Percentiles rank a stretch among this genome's conserved stretches.
Conservation (phyloP, 1,140 invertebrate genomes). For the Protaetia brevitarsis region DNA sequence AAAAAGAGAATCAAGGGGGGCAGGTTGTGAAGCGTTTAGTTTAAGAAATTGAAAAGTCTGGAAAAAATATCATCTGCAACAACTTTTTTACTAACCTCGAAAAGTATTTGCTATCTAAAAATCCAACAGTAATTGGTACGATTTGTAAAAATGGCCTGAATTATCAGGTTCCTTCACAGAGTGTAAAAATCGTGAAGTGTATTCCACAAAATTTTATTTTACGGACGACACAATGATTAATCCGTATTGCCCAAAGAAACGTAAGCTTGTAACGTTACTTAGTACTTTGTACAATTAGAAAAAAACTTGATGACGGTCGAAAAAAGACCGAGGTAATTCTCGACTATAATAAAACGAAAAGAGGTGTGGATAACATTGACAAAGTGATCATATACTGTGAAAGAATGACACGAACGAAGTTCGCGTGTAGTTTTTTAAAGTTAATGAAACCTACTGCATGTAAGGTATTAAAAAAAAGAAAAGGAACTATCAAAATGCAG, state of each 20-base stretch:
- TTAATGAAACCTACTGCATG: not conserved
- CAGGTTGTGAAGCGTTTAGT: too few relatives aligned
- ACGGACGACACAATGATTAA: not conserved
- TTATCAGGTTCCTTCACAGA: too few relatives aligned
- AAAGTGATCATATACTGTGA: not conserved
- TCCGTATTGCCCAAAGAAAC: not conserved
- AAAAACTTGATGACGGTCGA: not conserved
- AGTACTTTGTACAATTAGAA: not conserved
- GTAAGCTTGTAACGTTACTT: not conserved
- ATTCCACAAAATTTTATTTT: conserved; percentile 11
- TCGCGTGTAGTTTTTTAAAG: not conserved
- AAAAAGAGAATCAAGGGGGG: too few relatives aligned
- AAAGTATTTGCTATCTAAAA: too few relatives aligned
- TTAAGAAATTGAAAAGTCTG: too few relatives aligned
- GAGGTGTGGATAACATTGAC: not conserved
- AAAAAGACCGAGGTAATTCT: too few relatives aligned
- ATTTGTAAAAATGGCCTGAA: too few relatives aligned
- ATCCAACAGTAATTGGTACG: too few relatives aligned
- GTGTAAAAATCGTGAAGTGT: too few relatives aligned
- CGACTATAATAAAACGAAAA: too few relatives aligned
- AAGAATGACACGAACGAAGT: not conserved
- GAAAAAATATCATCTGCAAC: too few relatives aligned
- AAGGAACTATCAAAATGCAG: not conserved
- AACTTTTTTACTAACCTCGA: too few relatives aligned
- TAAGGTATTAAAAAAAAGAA: not conserved